These are phyloP conservation scores for Andrena camellia DNA, from an alignment of 2,888 invertebrate genomes.

Conservation along the genomic window DNA sequence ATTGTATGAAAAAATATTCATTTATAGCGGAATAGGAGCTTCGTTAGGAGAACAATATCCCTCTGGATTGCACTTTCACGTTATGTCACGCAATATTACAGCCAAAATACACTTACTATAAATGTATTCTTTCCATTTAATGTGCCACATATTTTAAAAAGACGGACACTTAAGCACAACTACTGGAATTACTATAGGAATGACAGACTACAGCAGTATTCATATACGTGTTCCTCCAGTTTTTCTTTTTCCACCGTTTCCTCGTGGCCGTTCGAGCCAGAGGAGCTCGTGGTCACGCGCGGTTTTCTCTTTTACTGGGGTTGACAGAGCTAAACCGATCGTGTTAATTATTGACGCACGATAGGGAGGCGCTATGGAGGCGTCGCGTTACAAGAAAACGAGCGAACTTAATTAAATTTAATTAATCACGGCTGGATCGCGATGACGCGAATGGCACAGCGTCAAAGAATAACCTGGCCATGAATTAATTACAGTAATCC, in stretches of 20 bases:
- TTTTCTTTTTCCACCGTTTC: background rate
- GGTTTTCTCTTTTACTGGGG: background rate
- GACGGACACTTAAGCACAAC: too few relatives aligned
- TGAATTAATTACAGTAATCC: conserved; percentile 29
- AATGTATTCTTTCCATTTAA: too few relatives aligned
- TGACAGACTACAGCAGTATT: too few relatives aligned
- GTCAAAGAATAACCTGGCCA: conserved; percentile 24
- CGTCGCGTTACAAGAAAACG: conserved; percentile 27
- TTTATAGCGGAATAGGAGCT: too few relatives aligned
- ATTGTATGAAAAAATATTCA: too few relatives aligned
- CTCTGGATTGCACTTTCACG: too few relatives aligned
- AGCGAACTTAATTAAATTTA: conserved; percentile 27
- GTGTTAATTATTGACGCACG: conserved; percentile 19
- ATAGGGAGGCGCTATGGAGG: background rate
- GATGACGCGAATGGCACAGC: conserved; percentile 16
- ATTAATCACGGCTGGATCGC: conserved; percentile 31
- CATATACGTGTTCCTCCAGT: too few relatives aligned
- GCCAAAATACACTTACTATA: too few relatives aligned
- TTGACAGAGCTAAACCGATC: conserved; percentile 18
- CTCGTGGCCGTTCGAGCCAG: background rate
- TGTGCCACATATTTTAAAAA: too few relatives aligned
- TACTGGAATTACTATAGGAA: too few relatives aligned
- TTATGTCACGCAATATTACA: too few relatives aligned
- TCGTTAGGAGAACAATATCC: too few relatives aligned
- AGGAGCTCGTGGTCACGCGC: background rate